Percentiles rank a stretch among this genome's conserved stretches.
These are phyloP conservation scores for Labeo rohita DNA, from an alignment of 2,113 vertebrate genomes.

Conservation along the genomic window DNA sequence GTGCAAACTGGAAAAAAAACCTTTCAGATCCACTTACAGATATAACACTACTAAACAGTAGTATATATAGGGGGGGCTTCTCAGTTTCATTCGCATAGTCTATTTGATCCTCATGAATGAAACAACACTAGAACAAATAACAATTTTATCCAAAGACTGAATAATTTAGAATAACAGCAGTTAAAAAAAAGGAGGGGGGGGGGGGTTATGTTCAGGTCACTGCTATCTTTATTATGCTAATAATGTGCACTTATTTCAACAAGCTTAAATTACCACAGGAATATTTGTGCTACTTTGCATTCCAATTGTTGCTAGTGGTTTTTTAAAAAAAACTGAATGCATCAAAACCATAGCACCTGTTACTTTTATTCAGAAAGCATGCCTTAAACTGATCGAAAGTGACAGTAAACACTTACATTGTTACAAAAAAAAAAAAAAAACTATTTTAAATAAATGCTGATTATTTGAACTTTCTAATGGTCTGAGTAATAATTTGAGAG, in stretches of 20 bases:
- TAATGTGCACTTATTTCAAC: neutral
- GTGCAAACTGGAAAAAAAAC: neutral
- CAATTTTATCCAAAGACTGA: neutral
- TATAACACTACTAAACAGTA: neutral
- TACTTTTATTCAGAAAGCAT: neutral
- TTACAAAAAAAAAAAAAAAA: neutral
- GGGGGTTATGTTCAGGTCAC: neutral
- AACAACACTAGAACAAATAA: neutral
- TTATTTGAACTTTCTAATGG: neutral
- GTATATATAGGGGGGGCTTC: neutral
- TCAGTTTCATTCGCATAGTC: neutral
- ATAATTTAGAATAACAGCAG: neutral
- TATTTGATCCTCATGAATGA: neutral
- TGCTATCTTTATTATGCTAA: neutral
- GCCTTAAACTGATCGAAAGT: no score
- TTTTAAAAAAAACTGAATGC: neutral
- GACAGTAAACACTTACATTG: neutral
- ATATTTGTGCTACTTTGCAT: neutral
- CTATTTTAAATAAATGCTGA: neutral
- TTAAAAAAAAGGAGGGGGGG: neutral
- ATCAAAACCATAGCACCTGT: neutral
- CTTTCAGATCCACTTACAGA: neutral
- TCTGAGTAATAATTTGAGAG: neutral
- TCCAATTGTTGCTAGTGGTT: neutral
- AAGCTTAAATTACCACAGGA: neutral